phyloP scores from a whole-genome alignment of 2,888 invertebrate genomes.

The Junonia oenone region DNA sequence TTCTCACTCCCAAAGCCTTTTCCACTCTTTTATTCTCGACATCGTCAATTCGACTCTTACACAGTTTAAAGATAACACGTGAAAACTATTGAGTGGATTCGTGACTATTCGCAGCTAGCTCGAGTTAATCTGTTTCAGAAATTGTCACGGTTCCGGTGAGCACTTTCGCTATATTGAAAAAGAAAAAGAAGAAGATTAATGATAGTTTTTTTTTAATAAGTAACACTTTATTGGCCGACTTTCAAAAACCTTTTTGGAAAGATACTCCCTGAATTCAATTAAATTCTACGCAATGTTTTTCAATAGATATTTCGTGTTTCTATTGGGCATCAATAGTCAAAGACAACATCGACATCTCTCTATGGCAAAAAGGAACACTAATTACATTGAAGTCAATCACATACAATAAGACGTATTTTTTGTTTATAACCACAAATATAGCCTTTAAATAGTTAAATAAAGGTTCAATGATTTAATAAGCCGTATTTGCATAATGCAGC shows the following conservation, averaged over 20 bases:
- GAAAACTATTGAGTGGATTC: slow-evolving; percentile 32
- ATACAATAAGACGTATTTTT: no score
- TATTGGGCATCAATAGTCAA: no score
- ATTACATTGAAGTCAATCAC: no score
- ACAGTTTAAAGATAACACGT: slow-evolving; percentile 48
- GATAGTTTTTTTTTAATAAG: no score
- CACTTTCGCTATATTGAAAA: not conserved
- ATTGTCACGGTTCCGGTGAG: not conserved
- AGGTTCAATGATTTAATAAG: slow-evolving; percentile 12
- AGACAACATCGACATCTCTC: no score
- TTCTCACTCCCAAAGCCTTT: slow-evolving; percentile 72
- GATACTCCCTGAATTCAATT: no score
- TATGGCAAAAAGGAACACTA: no score
- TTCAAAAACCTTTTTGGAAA: no score
- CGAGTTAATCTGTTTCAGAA: slow-evolving; percentile 8
- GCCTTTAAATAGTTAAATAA: not conserved
- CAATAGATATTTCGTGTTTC: no score
- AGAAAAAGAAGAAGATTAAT: not conserved
- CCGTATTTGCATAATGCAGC: slow-evolving; percentile 25
- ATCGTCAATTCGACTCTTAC: slow-evolving; percentile 58
- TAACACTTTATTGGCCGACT: no score
- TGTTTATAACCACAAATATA: not conserved
- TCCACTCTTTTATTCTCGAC: slow-evolving; percentile 61
- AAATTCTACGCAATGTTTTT: no score
- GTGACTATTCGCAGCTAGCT: slow-evolving; percentile 25